phyloP scores from a whole-genome alignment of 2,888 invertebrate species.

The Biston betularia region DNA sequence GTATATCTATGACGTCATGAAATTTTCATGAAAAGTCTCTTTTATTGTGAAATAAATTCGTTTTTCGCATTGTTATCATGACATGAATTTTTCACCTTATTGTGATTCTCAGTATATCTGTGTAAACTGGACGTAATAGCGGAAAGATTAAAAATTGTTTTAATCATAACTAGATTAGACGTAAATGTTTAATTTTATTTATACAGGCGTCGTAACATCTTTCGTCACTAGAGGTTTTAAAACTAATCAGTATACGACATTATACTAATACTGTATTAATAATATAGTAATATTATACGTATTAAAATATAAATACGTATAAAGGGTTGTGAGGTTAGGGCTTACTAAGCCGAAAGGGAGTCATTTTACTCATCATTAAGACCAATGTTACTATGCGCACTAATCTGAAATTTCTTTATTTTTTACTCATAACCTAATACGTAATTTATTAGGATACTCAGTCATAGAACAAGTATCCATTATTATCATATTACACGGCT shows the following conservation, averaged over 20 bases:
- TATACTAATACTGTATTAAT: no score
- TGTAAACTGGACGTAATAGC: neutral
- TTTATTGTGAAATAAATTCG: conserved; percentile 5
- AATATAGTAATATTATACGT: no score
- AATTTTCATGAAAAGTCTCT: neutral
- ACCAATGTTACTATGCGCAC: no score
- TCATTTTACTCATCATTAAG: no score
- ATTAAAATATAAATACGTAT: no score
- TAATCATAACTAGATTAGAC: neutral
- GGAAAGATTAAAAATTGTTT: conserved; percentile 7
- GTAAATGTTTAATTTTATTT: neutral
- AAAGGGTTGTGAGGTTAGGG: no score
- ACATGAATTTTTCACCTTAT: neutral
- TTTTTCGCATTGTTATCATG: conserved; percentile 3
- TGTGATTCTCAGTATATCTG: neutral
- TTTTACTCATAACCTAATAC: no score
- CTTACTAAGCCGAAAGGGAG: no score
- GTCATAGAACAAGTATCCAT: no score
- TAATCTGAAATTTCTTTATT: no score
- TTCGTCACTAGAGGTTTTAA: neutral
- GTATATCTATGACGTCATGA: neutral
- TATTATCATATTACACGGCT: no score
- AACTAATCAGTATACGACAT: neutral
- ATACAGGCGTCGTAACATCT: neutral
- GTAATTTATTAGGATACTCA: no score